Percentiles rank a stretch among this genome's conserved stretches.
Conservation (phyloP, 1,140 invertebrate genomes). For the Danaus melanippus region DNA sequence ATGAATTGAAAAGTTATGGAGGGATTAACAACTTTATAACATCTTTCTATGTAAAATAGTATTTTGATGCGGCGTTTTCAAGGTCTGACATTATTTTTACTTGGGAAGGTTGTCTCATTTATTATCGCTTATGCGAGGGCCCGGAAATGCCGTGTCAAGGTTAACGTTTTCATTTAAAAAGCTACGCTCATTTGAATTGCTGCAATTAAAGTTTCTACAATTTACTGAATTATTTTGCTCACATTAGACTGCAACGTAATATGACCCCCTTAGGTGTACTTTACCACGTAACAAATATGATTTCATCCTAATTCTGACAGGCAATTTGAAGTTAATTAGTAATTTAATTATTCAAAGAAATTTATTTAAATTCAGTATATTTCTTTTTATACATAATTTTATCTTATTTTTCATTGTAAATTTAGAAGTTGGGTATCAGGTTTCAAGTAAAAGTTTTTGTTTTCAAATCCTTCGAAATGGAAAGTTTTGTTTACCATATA, state of each 20-base stretch:
- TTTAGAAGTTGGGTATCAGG: too few species aligned
- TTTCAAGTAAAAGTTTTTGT: too few species aligned
- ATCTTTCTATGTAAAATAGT: slow-evolving; percentile 2
- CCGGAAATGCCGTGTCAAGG: slow-evolving; percentile 20
- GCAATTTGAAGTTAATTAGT: too few species aligned
- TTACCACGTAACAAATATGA: too few species aligned
- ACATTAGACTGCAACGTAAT: too few species aligned
- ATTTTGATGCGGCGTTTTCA: slow-evolving; percentile 7
- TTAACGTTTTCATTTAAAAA: slow-evolving; percentile 13
- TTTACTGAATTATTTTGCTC: too few species aligned
- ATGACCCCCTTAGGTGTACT: too few species aligned
- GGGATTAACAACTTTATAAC: slow-evolving; percentile 2
- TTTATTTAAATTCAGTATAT: too few species aligned
- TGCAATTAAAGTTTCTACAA: too few species aligned
- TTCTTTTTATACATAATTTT: neutral
- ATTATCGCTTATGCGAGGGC: slow-evolving; percentile 20
- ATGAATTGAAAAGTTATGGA: slow-evolving; percentile 1
- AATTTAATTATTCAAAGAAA: too few species aligned
- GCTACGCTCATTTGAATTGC: neutral
- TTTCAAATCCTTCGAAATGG: slow-evolving; percentile 4
- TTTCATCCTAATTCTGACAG: too few species aligned
- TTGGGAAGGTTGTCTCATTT: slow-evolving; percentile 19
- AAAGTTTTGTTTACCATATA: slow-evolving; percentile 17
- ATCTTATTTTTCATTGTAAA: too few species aligned
- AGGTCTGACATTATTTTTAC: slow-evolving; percentile 9